Percentiles rank a stretch among this genome's conserved stretches.
Evolutionary conservation across 2,888 invertebrate species (phyloP).

Genomic region (Caenorhabditis angaria): DNA sequence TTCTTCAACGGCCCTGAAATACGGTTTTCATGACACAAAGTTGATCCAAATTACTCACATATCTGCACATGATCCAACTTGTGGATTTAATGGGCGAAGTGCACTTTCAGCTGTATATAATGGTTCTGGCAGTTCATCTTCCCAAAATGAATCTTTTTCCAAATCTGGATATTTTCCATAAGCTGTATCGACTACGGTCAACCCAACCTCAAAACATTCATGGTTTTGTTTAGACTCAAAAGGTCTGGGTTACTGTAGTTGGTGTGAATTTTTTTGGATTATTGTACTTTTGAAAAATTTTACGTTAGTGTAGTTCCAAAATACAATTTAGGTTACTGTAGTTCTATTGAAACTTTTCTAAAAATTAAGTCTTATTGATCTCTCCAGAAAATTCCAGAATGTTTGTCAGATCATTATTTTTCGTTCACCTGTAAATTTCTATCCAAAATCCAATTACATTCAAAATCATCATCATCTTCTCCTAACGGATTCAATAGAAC

Average conservation of each 20-base stretch:
- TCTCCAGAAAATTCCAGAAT: too few species aligned
- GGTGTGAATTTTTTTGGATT: too few species aligned
- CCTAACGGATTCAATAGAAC: constrained; percentile 66
- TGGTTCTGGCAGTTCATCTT: constrained; percentile 59
- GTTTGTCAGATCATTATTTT: too few species aligned
- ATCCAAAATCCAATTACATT: constrained; percentile 67
- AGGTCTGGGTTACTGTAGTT: too few species aligned
- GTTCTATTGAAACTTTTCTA: too few species aligned
- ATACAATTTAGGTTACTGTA: too few species aligned
- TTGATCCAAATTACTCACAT: constrained; percentile 14
- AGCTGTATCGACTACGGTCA: constrained; percentile 65
- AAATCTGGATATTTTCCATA: constrained; percentile 58
- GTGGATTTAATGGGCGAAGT: constrained; percentile 63
- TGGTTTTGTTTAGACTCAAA: background rate
- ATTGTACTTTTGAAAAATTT: too few species aligned
- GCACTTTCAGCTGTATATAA: constrained; percentile 68
- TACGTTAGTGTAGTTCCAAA: too few species aligned
- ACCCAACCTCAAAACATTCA: constrained; percentile 50
- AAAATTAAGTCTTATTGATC: too few species aligned
- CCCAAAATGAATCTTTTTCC: constrained; percentile 63
- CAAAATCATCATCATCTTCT: constrained; percentile 68
- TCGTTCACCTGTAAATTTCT: constrained; percentile 61
- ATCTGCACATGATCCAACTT: constrained; percentile 66
- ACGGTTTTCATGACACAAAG: too few species aligned
- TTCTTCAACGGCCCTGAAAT: constrained; percentile 52